phyloP scores from a whole-genome alignment of 2,113 vertebrate genomes.

The Tiliqua scincoides region DNA sequence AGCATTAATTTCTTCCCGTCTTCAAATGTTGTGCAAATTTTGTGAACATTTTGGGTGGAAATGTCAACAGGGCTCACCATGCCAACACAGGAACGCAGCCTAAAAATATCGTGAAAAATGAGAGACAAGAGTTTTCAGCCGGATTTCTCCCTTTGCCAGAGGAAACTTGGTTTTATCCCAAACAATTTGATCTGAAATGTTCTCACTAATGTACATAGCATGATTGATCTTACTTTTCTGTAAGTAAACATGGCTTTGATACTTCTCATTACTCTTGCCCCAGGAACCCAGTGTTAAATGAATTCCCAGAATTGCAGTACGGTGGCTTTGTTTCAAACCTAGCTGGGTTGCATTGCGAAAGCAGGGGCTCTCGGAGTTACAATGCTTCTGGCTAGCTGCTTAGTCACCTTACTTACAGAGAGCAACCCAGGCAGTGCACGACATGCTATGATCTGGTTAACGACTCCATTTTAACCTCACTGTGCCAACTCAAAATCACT shows the following conservation, averaged over 20 bases:
- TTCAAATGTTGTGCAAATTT: too few species aligned
- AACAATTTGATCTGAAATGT: constrained; percentile 49
- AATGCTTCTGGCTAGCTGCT: constrained; percentile 21
- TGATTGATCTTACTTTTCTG: constrained; percentile 64
- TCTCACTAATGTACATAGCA: constrained; percentile 58
- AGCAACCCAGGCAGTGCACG: not conserved
- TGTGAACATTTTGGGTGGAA: too few species aligned
- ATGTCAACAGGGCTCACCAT: too few species aligned
- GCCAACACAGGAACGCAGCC: too few species aligned
- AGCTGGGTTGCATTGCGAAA: constrained; percentile 58
- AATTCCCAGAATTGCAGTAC: constrained; percentile 48
- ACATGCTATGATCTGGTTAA: not conserved
- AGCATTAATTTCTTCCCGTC: too few species aligned
- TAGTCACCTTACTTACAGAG: constrained; percentile 23
- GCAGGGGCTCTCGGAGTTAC: constrained; percentile 32
- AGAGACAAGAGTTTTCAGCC: not conserved
- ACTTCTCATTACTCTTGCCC: constrained; percentile 72
- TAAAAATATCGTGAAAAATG: too few species aligned
- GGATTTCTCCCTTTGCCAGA: constrained; percentile 64
- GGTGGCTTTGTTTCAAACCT: constrained; percentile 58
- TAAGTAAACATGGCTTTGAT: constrained; percentile 69
- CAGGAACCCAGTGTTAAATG: constrained; percentile 63
- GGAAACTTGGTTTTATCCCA: constrained; percentile 54
- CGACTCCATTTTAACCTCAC: too few species aligned
- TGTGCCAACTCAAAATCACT: not conserved